A percentile compares a stretch with the other conserved stretches of the same genome.
phyloP scores from a whole-genome alignment of 2,797 vertebrate species.

The Anabas testudineus region DNA sequence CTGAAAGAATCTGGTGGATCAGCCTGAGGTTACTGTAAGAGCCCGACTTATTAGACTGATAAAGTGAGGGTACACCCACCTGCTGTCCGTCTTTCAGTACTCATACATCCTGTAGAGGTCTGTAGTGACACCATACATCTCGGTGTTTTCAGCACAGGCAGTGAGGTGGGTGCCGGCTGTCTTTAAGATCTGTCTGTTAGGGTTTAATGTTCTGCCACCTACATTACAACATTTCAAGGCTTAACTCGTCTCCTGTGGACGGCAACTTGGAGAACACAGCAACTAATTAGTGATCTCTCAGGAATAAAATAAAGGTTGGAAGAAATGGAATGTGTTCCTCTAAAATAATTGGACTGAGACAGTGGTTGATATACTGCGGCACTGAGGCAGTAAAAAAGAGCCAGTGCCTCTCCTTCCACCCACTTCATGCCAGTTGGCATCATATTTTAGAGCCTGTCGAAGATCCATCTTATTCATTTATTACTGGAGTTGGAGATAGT shows the following conservation, averaged over 20 bases:
- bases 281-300: slow-evolving; percentile 67
- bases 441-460: slow-evolving; percentile 29
- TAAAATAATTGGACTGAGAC: slow-evolving; percentile 63
- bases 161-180: slow-evolving; percentile 4
- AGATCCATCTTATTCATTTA: slow-evolving; percentile 26
- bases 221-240: slow-evolving; percentile 41
- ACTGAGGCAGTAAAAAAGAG: slow-evolving; percentile 20
- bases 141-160: slow-evolving; percentile 6
- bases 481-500: slow-evolving; percentile 2
- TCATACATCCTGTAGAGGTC: slow-evolving; percentile 18
- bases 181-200: slow-evolving; percentile 34
- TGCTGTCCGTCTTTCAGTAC: background rate
- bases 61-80: slow-evolving; percentile 8
- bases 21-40: slow-evolving; percentile 3
- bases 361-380: slow-evolving; percentile 37
- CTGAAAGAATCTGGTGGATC: background rate
- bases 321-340: slow-evolving; percentile 53
- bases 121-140: slow-evolving; percentile 11
- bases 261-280: slow-evolving; percentile 35
- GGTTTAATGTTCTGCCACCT: slow-evolving; percentile 52
- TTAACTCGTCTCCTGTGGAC: slow-evolving; percentile 39
- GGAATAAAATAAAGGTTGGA: slow-evolving; percentile 55
- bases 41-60: background rate
- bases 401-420: background rate
- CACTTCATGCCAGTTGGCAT: background rate